Evolutionary conservation across 2,888 invertebrate species (phyloP), one percentile per base, ranked within the genome.

Genomic region (Drosophila eohydei): DNA sequence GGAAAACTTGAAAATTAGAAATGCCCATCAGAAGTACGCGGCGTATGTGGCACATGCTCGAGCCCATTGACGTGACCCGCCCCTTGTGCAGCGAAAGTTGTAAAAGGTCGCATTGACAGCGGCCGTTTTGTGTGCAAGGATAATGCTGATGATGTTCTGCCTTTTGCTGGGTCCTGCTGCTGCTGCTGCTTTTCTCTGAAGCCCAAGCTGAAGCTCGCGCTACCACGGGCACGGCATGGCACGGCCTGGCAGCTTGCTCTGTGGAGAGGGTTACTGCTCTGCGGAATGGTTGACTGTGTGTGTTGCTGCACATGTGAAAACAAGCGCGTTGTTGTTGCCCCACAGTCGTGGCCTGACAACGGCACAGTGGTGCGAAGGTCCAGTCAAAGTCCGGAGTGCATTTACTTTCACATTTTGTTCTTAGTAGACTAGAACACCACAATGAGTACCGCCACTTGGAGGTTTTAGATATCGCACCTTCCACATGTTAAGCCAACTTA

Each of bases 1-100:
- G 50, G 66, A 62, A 91, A 91, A 90, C 87, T 71, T 74, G 79
- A 60, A 91, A 91, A 91, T 91, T 91, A 90, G 90, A 91, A 91
- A 90, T 90, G 91, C 90, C 91, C 90, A 89, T 90, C 86, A 86
- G 89, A 91, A 83, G 86, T 86, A 84, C 79, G 73, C 74, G 54
- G 51, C 66, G 67, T 75, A 74, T 77, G 74, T 57, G 76, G 61
- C 57, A 36, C 69, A 14, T 21, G 55, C 41, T 16, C 54, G 51
- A 51, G 51, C 51, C 34, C 34, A 50, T 51, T 51, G 51, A 51
- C 51, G 34, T 46, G 43, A 38, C 46, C 50, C 58, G 52, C 56
- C 64, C 36, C 54, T 6, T 48, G 61, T 4, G 21, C 43, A 21
- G 51, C 28, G 46, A 60, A 81, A 71, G 78, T 71, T 76, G 67